Conservation (phyloP, 2,113 vertebrate species). For the Brachyhypopomus gauderio region DNA sequence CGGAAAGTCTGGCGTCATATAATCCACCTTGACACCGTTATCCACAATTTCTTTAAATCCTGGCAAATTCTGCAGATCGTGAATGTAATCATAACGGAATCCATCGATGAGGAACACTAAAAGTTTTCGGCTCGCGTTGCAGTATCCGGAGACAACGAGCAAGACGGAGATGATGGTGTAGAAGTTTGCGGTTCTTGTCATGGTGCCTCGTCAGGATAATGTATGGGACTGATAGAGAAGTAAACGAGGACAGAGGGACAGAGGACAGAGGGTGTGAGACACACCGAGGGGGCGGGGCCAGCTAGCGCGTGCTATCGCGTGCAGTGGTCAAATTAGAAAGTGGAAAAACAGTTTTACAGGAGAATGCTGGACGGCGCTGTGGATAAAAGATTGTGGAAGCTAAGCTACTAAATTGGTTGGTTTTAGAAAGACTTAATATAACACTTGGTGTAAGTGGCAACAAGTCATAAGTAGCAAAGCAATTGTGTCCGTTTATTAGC, state of each 20-base stretch:
- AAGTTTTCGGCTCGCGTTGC: conserved; percentile 71
- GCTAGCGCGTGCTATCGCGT: not conserved
- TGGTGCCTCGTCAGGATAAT: conserved; percentile 44
- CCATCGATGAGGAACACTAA: conserved; percentile 90
- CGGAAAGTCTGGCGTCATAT: conserved; percentile 92
- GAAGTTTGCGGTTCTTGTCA: conserved; percentile 53
- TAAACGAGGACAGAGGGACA: not conserved
- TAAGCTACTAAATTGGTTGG: too few species aligned
- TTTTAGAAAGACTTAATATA: too few species aligned
- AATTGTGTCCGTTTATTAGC: too few species aligned
- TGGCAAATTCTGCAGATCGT: conserved; percentile 77
- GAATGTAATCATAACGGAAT: conserved; percentile 89
- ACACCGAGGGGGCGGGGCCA: not conserved
- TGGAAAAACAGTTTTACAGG: too few species aligned
- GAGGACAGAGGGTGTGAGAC: not conserved
- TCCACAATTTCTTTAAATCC: conserved; percentile 82
- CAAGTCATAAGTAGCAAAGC: too few species aligned
- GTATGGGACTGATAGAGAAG: not conserved
- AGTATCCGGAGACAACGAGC: conserved; percentile 42
- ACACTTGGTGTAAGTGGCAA: too few species aligned
- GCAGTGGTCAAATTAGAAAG: not conserved
- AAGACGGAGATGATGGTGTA: conserved; percentile 49
- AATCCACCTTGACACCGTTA: conserved; percentile 89
- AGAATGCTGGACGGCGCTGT: too few species aligned
- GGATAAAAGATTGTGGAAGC: too few species aligned